Evolutionary conservation across 2,797 vertebrate genomes (phyloP), one percentile per base, ranked within the genome.

Genomic region (Lycodopsis pacificus): DNA sequence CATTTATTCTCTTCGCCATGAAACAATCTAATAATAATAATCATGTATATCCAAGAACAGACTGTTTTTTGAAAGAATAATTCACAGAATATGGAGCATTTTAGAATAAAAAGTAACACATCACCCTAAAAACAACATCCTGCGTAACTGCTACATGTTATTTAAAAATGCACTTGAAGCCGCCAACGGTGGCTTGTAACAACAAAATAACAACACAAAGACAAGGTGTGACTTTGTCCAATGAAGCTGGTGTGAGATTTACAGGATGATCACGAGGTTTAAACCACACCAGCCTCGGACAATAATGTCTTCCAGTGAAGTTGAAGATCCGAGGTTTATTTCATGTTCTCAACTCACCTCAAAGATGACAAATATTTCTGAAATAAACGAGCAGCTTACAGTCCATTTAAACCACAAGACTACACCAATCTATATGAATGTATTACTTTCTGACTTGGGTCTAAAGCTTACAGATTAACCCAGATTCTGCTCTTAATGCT

Each of bases 401-500:
- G 32, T 27, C 0, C 36, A 34, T 63, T 34, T 6, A 42, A 54
- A 17, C 17, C 67, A 65, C 1, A 58, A 59, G 8, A 59, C 12
- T 12, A 6, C 11, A 27, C 3, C 27, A 27, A 27, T 27, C 27
- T 27, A 27, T 27, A 3, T 27, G 27, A 27, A 27, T 27, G 27
- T 27, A 27, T 66, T 51, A 13, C 8, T 20, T 53, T 51, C 22
- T 44, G 49, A 46, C 15, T 44, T 12, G 22, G 2, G 19, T 64
- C n/a, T 49, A 22, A 72, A 66, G 61, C 34, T 69, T n/a, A 20
- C 13, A 63, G 17, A 70, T 59, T 64, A 46, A 49, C 22, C 58
- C 72, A 77, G 54, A 73, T 81, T 15, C 71, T 19, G 20, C 25
- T 73, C 25, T 32, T 73, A 48, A 53, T 15, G 75, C 36, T 61